phyloP scores from a whole-genome alignment of 2,113 vertebrate genomes.

The Anseranas semipalmata region DNA sequence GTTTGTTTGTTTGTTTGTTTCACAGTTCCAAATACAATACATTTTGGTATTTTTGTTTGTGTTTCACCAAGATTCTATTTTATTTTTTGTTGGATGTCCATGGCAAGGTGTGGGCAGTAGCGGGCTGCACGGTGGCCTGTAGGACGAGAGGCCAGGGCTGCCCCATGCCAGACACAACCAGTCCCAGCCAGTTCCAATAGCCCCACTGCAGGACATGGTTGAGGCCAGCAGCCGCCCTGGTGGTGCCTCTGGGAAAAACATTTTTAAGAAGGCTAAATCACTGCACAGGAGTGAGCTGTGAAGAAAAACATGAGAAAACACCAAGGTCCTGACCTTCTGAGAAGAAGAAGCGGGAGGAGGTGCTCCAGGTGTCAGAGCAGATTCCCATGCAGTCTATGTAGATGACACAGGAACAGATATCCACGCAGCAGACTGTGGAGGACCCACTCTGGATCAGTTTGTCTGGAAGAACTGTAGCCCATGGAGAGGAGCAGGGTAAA shows the following conservation, averaged over 20 bases:
- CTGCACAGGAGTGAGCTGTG: background rate
- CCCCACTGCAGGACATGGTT: background rate
- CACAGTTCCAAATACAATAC: background rate
- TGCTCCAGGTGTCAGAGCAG: background rate
- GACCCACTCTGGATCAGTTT: background rate
- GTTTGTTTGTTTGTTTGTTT: background rate
- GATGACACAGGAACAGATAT: background rate
- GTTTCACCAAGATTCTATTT: background rate
- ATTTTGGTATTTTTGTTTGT: background rate
- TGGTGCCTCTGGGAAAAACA: background rate
- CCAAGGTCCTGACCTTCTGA: too few relatives aligned
- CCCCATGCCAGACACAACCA: background rate
- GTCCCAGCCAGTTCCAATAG: accelerated
- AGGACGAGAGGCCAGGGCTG: background rate
- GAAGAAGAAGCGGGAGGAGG: background rate
- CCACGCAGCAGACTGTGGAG: background rate
- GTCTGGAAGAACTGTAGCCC: background rate
- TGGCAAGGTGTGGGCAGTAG: background rate
- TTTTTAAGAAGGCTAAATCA: background rate
- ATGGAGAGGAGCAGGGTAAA: background rate
- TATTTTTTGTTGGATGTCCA: background rate
- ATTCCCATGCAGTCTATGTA: background rate
- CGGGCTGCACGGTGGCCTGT: background rate
- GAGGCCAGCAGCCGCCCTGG: background rate
- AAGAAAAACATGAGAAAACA: background rate